These are phyloP conservation scores for Scrobipalpa costella DNA, from an alignment of 2,888 invertebrate genomes.

Conservation along the genomic window DNA sequence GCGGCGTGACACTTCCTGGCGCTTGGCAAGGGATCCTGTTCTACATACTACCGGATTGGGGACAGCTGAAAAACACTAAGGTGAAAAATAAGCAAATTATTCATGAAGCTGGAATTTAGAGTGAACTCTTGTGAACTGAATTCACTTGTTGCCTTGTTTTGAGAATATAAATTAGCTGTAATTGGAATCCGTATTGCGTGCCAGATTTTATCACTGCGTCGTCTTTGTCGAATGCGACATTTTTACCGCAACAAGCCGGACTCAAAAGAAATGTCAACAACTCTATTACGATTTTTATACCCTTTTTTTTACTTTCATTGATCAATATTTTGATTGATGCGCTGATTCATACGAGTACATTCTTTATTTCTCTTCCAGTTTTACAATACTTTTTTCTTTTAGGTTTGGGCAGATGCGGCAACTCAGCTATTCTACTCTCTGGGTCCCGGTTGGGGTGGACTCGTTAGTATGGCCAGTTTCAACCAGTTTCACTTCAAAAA, in stretches of 20 bases:
- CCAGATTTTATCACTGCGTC: constrained; percentile 1
- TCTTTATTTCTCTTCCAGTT: too few species aligned
- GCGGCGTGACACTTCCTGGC: constrained; percentile 90
- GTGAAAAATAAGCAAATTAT: constrained; percentile 68
- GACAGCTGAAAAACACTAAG: constrained; percentile 86
- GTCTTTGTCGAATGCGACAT: not conserved
- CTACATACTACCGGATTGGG: constrained; percentile 90
- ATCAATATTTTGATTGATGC: too few species aligned
- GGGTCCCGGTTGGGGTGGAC: constrained; percentile 93
- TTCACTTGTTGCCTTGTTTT: not conserved
- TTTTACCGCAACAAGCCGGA: constrained; percentile 5
- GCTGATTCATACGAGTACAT: too few species aligned
- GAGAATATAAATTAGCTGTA: not conserved
- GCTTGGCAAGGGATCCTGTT: constrained; percentile 88
- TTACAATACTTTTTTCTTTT: constrained; percentile 29
- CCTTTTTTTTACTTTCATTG: not conserved
- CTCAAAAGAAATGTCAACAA: too few species aligned
- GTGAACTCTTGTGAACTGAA: not conserved
- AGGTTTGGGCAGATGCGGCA: constrained; percentile 96
- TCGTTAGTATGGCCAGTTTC: constrained; percentile 92
- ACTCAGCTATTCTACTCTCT: constrained; percentile 96
- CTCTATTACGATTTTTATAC: not conserved
- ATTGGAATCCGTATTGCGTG: constrained; percentile 17
- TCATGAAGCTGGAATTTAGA: not conserved
- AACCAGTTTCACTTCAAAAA: constrained; percentile 89